Conservation (phyloP, 2,113 vertebrate species). For the Sula dactylatra region DNA sequence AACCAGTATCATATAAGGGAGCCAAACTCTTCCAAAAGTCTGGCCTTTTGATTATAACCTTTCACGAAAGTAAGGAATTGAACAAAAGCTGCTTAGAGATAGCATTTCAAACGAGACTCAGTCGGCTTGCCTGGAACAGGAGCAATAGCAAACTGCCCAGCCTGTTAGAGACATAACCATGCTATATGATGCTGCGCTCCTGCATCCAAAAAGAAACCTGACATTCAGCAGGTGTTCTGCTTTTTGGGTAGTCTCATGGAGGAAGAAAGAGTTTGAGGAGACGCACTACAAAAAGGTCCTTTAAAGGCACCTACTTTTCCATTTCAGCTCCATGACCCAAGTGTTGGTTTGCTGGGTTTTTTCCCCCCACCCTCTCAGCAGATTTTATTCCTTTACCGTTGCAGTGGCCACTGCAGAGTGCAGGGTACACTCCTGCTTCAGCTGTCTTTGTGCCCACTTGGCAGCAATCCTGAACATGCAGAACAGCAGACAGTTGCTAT, state of each 20-base stretch:
- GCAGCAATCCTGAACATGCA: not conserved
- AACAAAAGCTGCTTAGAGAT: conserved; percentile 34
- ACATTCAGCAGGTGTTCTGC: not conserved
- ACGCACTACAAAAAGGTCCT: not conserved
- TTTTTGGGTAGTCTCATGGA: not conserved
- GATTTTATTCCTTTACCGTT: conserved; percentile 24
- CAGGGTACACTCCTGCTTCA: not conserved
- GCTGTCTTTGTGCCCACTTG: not conserved
- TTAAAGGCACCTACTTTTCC: not conserved
- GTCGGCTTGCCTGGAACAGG: not conserved
- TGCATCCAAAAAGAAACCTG: conserved; percentile 3
- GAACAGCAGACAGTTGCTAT: not conserved
- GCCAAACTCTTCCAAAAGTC: not conserved
- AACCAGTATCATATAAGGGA: not conserved
- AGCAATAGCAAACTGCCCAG: not conserved
- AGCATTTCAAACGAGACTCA: conserved; percentile 9
- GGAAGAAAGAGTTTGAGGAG: not conserved
- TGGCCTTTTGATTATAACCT: conserved; percentile 17
- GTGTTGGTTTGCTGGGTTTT: too few relatives aligned
- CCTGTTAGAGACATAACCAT: not conserved
- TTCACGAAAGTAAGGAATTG: not conserved
- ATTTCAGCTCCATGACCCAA: not conserved
- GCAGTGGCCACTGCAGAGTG: not conserved
- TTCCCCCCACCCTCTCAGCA: not conserved
- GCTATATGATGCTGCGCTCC: not conserved